Conservation (phyloP, 2,113 vertebrate genomes). For the Meles meles region DNA sequence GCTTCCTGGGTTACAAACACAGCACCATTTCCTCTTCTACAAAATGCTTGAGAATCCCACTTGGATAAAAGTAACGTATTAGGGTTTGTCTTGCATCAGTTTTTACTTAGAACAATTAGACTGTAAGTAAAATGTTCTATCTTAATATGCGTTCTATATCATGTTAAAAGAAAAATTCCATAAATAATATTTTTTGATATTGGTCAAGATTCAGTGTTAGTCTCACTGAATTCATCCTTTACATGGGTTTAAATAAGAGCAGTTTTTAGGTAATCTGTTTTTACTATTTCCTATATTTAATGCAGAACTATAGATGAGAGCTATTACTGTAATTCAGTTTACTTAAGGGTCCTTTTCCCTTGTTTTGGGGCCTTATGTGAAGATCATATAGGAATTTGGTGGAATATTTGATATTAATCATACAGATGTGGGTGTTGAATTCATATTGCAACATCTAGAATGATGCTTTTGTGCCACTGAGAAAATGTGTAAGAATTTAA, state of each 20-base stretch:
- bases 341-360: neutral
- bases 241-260: neutral
- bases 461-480: neutral
- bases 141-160: neutral
- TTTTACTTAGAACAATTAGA: slow-evolving; percentile 29
- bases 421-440: neutral
- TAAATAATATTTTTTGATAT: neutral
- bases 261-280: neutral
- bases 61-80: neutral
- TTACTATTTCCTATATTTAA: neutral
- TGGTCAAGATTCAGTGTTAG: neutral
- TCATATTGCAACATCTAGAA: neutral
- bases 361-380: neutral
- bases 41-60: neutral
- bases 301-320: neutral
- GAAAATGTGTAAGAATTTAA: neutral
- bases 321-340: neutral
- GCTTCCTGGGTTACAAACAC: neutral
- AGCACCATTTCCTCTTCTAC: neutral
- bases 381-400: neutral
- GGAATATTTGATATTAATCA: neutral
- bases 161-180: neutral
- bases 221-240: neutral
- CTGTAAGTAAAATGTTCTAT: neutral
- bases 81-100: neutral